Base-by-base conservation (phyloP, 2,888 invertebrate species). In the Platycheirus albimanus region DNA sequence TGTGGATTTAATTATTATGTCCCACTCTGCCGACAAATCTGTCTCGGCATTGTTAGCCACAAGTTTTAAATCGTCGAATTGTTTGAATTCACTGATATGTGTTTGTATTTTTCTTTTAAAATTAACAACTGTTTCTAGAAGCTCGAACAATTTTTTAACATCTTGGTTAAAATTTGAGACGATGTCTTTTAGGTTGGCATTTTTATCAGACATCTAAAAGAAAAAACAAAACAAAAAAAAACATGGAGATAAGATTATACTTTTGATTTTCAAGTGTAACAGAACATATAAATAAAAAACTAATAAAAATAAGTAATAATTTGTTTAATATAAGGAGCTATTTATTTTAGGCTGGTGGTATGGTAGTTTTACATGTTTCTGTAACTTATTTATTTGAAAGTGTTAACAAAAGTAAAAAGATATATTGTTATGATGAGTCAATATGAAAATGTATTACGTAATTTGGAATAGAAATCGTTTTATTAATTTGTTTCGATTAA, bases 151-250 rank as follows among this genome's bases (percentile, higher is more conserved):
- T 8, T 58, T 64, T 20, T 76, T 33, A 58, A 80, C 11, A 30
- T 80, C 76, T 33, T 30, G 38, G 5, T 24, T 45, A 38, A 76
- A 76, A 13, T 38, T 76, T 20, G 45, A 58, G 20, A 80, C 41
- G 11, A 45, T 47, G 1, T 69, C 41, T 64, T 24, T 70, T 49
- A 76, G 7, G 36, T 38, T 54, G 6, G 41, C 70, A 66, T 76
- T 70, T n/a, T 51, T 45, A 30, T 51, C 45, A 64, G 76, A 76
- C 80, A 80, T 80, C 80, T 80, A 58, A 43, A 80, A 80, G 64
- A 43, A 80, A 80, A 7, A 24, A 63, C 13, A 56, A 49, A 58
- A 61, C 54, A 11, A 51, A 95, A 89, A 95, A 95, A 33, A 19
- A 13, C 5, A 8, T 38, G 38, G 3, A 38, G 3, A 38, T 5